These are phyloP conservation scores for Daktulosphaira vitifoliae DNA, from an alignment of 1,140 invertebrate species.

Conservation along the genomic window DNA sequence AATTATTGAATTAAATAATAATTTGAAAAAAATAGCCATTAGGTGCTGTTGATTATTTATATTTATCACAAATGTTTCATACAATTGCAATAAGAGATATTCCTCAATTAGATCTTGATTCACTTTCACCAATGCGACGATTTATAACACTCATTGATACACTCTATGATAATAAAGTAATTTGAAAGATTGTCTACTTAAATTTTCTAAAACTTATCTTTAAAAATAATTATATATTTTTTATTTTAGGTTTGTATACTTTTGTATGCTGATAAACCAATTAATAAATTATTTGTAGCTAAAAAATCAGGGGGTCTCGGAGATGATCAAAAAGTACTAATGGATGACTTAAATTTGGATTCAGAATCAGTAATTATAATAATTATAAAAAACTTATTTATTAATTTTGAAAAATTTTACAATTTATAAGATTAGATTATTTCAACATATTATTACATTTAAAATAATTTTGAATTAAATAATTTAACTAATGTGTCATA, in stretches of 20 bases:
- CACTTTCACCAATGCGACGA: conserved; percentile 75
- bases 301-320: conserved; percentile 27
- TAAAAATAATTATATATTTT: neutral
- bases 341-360: conserved; percentile 86
- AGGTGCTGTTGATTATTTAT: conserved; percentile 88
- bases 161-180: conserved; percentile 87
- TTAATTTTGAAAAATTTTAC: conserved; percentile 5
- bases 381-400: neutral
- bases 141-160: conserved; percentile 98
- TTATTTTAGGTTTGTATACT: conserved; percentile 59
- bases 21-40: conserved; percentile 56
- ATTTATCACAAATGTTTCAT: conserved; percentile 86
- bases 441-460: neutral
- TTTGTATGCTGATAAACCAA: conserved; percentile 65
- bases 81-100: conserved; percentile 86
- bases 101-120: conserved; percentile 67
- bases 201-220: conserved; percentile 9
- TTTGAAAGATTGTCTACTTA: conserved; percentile 28
- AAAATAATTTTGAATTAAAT: too few relatives aligned
- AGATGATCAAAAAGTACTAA: conserved; percentile 57
- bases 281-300: conserved; percentile 63
- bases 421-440: neutral
- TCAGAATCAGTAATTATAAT: conserved; percentile 46
- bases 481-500: neutral
- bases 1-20: neutral